Base-by-base conservation (phyloP, 1,140 invertebrate genomes). In the Drosophila varians region DNA sequence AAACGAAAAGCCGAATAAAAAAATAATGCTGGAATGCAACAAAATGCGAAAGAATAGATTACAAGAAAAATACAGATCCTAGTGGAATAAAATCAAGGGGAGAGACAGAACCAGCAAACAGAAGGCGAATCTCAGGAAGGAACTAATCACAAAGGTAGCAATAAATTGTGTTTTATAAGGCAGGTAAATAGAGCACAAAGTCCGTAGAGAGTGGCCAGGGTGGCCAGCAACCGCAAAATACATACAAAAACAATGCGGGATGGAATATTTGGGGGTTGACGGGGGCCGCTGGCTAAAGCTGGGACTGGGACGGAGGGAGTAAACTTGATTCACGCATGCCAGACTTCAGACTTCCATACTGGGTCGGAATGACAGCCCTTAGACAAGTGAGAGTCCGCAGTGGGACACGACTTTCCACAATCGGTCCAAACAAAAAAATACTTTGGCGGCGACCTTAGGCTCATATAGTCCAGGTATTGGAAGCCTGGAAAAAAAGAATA, bases 111-210 rank as follows among this genome's bases (percentile, higher is more conserved):
- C 4, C 49, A 12, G 49, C 36, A 43, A 21, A 74, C 52, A 57
- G 55, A 75, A 65, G 31, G 60, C 72, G 58, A 69, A 74, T 38
- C 53, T 58, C 21, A 55, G 36, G 28, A 11, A 45, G 52, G 28
- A 18, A 75, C 47, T 52, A 80, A 65, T 18, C 66, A 45, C 57
- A 54, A 64, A 19, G 77, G 66, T 75, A 79, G 79, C 79, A 84
- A 84, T 84, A 84, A 84, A 84, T 84, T 84, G 71, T 84, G 75
- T 84, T 84, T 84, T 84, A 86, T 84, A 84, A 84, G 79, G 79
- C 77, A 84, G 79, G 79, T 84, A 84, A 84, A 84, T 84, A 84
- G 79, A 84, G 75, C 79, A 69, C 65, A 79, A 86, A 86, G 73
- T 77, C 79, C 79, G 66, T 62, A 70, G 80, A 79, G 72, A 73